A percentile compares a stretch with the other conserved stretches of the same genome.
Conservation (phyloP, 2,888 invertebrate genomes). For the Drosophila histrio region DNA sequence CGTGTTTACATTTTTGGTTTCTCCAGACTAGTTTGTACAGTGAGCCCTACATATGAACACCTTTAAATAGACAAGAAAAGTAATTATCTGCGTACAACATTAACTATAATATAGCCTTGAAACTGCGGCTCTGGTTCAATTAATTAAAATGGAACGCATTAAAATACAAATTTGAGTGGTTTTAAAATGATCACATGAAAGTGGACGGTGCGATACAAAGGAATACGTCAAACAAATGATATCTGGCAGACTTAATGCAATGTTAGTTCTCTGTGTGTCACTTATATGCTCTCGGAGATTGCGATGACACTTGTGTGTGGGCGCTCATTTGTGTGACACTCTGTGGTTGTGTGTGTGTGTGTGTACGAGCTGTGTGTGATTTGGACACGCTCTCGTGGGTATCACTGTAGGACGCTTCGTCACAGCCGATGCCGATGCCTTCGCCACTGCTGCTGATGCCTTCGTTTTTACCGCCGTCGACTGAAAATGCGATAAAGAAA, state of each 20-base stretch:
- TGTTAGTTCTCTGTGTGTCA: background rate
- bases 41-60: conserved; percentile 2
- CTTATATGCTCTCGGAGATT: conserved; percentile 14
- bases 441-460: conserved; percentile 17
- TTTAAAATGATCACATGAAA: too few relatives aligned
- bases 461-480: conserved; percentile 32
- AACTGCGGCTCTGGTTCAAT: too few relatives aligned
- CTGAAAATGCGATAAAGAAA: conserved; percentile 79
- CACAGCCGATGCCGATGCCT: conserved; percentile 26
- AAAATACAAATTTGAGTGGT: too few relatives aligned
- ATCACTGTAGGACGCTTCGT: conserved; percentile 48
- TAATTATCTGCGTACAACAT: too few relatives aligned
- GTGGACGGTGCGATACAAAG: too few relatives aligned
- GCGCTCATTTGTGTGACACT: background rate
- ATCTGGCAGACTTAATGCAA: conserved; percentile 4
- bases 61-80: background rate
- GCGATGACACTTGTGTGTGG: conserved; percentile 1
- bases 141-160: too few relatives aligned
- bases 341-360: background rate
- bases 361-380: conserved; percentile 25
- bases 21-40: conserved; percentile 41
- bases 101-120: too few relatives aligned
- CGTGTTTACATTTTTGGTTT: conserved; percentile 43
- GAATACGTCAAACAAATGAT: conserved; percentile 11
- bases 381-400: conserved; percentile 46